Evolutionary conservation across 1,140 invertebrate species (phyloP).

Genomic region (Ips typographus): DNA sequence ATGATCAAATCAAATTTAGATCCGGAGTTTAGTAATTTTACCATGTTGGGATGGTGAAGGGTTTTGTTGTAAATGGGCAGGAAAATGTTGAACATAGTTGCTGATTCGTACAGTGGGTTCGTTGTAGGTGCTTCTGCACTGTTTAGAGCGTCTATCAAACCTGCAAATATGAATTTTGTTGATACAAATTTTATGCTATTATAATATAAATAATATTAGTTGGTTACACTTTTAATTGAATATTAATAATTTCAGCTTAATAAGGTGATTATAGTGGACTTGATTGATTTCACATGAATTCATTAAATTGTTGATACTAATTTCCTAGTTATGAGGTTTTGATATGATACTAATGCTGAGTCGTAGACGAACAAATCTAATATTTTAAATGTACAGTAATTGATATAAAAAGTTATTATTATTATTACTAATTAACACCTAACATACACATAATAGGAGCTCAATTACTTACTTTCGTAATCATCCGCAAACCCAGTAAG

Average conservation of each 20-base stretch:
- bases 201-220: background rate
- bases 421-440: no score
- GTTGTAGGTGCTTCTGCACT: no score
- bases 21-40: slow-evolving; percentile 33
- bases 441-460: background rate
- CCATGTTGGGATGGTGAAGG: slow-evolving; percentile 30
- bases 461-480: slow-evolving; percentile 17
- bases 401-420: no score
- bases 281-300: no score
- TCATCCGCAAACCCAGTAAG: slow-evolving; percentile 20
- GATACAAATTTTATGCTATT: background rate
- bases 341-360: no score
- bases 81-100: background rate
- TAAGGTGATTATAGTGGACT: no score
- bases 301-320: no score
- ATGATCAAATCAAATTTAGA: slow-evolving; percentile 55
- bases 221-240: no score
- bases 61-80: slow-evolving; percentile 6
- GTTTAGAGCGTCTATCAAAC: background rate
- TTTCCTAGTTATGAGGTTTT: no score
- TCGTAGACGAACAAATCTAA: no score
- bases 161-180: background rate
- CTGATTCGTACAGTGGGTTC: background rate
- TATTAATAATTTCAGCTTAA: no score
- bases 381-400: no score